Conservation (phyloP, 2,888 invertebrate species). For the Tenthredo amoena region DNA sequence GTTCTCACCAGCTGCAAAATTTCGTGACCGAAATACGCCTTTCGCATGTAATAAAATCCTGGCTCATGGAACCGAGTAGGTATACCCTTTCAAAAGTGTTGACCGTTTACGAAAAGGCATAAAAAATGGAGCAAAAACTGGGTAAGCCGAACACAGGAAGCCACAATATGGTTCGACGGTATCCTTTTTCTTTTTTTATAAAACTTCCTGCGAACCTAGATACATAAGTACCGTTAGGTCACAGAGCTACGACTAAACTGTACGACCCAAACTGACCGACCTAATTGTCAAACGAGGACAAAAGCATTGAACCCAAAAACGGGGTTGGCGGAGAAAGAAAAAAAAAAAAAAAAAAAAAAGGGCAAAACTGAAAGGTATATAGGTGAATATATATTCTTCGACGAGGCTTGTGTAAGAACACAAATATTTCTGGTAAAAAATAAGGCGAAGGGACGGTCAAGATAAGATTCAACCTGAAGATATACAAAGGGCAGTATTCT, state of each 20-base stretch:
- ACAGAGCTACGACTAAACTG: background rate
- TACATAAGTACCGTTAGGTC: conserved; percentile 44
- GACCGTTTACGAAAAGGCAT: conserved; percentile 21
- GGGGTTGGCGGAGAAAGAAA: background rate
- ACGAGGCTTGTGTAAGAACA: background rate
- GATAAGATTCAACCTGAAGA: background rate
- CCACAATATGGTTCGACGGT: conserved; percentile 4
- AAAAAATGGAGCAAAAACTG: conserved; percentile 43
- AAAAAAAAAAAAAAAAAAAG: background rate
- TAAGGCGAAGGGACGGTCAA: background rate
- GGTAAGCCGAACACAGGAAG: background rate
- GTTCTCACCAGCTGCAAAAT: background rate
- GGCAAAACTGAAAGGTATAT: background rate
- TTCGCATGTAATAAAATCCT: background rate
- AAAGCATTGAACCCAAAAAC: conserved; percentile 4
- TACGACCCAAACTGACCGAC: conserved; percentile 29
- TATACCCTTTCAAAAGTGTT: conserved; percentile 31
- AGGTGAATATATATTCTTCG: background rate
- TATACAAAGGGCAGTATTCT: background rate
- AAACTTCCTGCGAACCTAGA: conserved; percentile 9
- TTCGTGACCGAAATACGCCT: background rate
- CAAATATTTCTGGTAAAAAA: background rate
- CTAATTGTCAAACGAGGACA: conserved; percentile 32
- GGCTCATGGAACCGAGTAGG: background rate
- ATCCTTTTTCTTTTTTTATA: conserved; percentile 22